phyloP scores from a whole-genome alignment of 2,113 vertebrate species.

The Globicephala melas region DNA sequence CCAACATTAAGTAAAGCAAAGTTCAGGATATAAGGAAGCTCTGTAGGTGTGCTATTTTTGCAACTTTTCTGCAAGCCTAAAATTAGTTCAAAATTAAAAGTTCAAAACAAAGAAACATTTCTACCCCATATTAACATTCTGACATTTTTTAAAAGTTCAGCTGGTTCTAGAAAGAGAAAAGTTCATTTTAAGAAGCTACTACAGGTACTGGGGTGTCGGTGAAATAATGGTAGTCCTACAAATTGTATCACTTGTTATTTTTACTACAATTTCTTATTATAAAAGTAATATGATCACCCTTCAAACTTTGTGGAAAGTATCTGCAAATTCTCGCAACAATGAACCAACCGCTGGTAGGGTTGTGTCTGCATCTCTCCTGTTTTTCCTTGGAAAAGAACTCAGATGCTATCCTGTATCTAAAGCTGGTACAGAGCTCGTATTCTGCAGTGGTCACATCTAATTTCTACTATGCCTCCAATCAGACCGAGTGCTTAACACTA shows the following conservation, averaged over 20 bases:
- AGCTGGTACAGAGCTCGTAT: background rate
- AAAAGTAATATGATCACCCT: background rate
- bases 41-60: background rate
- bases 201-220: background rate
- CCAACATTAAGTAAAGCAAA: background rate
- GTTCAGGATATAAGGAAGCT: background rate
- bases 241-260: background rate
- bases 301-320: background rate
- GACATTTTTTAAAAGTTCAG: background rate
- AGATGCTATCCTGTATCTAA: background rate
- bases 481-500: constrained; percentile 30
- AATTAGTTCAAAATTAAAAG: background rate
- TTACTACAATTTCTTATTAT: background rate
- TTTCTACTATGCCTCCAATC: constrained; percentile 45
- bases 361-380: background rate
- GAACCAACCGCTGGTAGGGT: background rate
- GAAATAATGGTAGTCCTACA: background rate
- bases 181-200: background rate
- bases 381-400: constrained; percentile 25
- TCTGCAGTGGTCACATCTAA: constrained; percentile 20
- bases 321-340: background rate
- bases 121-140: background rate
- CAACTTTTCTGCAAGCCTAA: background rate
- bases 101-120: constrained; percentile 27
- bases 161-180: background rate